These are phyloP conservation scores for Protonemura montana DNA, from an alignment of 2,888 invertebrate species.

Conservation along the genomic window DNA sequence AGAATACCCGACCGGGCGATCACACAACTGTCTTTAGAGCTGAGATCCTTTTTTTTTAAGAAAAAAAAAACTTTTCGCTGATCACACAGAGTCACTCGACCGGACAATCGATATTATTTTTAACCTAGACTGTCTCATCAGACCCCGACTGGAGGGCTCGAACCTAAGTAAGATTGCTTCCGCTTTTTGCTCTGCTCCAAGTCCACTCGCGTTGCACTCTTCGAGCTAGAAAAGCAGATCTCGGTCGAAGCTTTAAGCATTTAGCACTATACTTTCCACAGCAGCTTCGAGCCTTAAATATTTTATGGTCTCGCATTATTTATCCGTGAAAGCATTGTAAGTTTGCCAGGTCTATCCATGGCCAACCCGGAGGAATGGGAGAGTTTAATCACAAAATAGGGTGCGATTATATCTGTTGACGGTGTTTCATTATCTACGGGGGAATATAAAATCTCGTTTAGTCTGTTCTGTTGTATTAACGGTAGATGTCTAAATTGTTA, in stretches of 20 bases:
- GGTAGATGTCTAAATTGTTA: background rate
- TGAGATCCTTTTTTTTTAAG: constrained; percentile 12
- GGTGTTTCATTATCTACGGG: background rate
- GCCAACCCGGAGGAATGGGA: constrained; percentile 16
- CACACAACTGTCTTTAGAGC: constrained; percentile 9
- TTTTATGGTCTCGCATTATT: constrained; percentile 8
- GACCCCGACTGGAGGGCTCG: background rate
- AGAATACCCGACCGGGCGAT: background rate
- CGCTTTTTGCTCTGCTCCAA: constrained; percentile 9
- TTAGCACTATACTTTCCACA: background rate
- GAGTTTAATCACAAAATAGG: background rate
- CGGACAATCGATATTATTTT: constrained; percentile 33
- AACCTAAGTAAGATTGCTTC: constrained; percentile 2
- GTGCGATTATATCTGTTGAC: constrained; percentile 7
- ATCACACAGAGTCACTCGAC: constrained; percentile 23
- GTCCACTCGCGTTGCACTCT: background rate
- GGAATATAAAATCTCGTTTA: background rate
- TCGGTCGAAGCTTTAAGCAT: background rate
- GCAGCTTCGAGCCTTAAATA: background rate
- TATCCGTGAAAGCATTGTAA: constrained; percentile 10
- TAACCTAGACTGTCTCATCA: constrained; percentile 26
- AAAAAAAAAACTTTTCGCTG: constrained; percentile 27
- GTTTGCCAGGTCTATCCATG: background rate
- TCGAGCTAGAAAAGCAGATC: background rate
- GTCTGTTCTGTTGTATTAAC: background rate